Evolutionary conservation across 2,888 invertebrate genomes (phyloP).

Genomic region (Chrysopilus asiliformis): DNA sequence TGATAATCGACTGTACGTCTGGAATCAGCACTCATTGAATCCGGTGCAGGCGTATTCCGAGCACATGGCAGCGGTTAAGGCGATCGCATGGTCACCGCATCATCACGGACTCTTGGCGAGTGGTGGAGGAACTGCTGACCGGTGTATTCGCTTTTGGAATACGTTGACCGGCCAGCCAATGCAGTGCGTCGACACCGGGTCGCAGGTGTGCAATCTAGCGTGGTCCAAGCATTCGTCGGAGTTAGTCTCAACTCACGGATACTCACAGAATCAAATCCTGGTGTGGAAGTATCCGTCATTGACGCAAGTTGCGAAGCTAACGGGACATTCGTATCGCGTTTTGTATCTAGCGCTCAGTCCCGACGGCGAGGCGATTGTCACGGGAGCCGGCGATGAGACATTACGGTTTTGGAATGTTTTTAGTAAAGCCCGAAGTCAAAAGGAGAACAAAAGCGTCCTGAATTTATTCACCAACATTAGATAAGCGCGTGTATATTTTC

Average conservation of each 20-base stretch:
- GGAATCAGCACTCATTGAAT: constrained; percentile 68
- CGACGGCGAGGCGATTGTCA: constrained; percentile 97
- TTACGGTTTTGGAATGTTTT: constrained; percentile 98
- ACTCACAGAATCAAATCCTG: constrained; percentile 96
- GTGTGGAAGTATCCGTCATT: constrained; percentile 98
- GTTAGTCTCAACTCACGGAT: constrained; percentile 94
- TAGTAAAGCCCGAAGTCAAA: constrained; percentile 89
- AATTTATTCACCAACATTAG: constrained; percentile 85
- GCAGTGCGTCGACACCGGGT: constrained; percentile 96
- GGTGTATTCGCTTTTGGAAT: constrained; percentile 97
- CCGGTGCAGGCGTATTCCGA: constrained; percentile 92
- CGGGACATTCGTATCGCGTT: constrained; percentile 92
- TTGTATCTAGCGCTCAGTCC: constrained; percentile 93
- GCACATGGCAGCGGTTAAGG: constrained; percentile 95
- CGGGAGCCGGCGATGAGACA: constrained; percentile 97
- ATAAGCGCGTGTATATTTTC: no score
- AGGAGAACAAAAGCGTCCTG: constrained; percentile 84
- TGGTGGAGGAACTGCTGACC: constrained; percentile 98
- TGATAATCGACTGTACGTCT: constrained; percentile 48
- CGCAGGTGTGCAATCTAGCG: constrained; percentile 95
- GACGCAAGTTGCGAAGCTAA: constrained; percentile 91
- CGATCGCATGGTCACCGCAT: constrained; percentile 98
- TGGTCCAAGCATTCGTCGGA: constrained; percentile 99
- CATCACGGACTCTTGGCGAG: constrained; percentile 93
- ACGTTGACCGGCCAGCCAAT: constrained; percentile 94